A percentile compares a stretch with the other conserved stretches of the same genome.
These are phyloP conservation scores for Anticlea derivata DNA, from an alignment of 2,888 invertebrate species.

Conservation along the genomic window DNA sequence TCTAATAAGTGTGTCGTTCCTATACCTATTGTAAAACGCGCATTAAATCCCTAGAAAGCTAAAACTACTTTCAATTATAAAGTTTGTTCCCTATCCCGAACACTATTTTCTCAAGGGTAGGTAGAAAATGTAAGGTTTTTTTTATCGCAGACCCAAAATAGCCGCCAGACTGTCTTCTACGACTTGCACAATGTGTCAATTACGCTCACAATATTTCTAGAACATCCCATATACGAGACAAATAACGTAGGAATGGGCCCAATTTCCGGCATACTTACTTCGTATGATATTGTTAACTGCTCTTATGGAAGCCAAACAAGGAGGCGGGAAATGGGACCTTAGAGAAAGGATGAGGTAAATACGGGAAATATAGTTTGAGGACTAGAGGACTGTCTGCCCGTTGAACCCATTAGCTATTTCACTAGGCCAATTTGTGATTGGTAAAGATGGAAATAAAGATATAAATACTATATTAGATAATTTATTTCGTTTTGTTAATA, in stretches of 20 bases:
- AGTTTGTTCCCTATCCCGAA: too few species aligned
- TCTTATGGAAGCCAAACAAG: constrained; percentile 56
- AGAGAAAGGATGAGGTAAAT: constrained; percentile 44
- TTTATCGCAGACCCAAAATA: not conserved
- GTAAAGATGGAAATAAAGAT: not conserved
- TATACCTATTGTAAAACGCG: too few species aligned
- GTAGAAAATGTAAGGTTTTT: too few species aligned
- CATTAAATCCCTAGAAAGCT: too few species aligned
- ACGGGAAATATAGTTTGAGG: not conserved
- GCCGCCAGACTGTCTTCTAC: not conserved
- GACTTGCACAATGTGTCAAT: constrained; percentile 27
- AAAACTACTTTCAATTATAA: too few species aligned
- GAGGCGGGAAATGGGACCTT: constrained; percentile 43
- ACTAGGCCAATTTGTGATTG: not conserved
- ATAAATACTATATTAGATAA: too few species aligned
- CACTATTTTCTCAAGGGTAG: too few species aligned
- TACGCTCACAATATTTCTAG: constrained; percentile 43
- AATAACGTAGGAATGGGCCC: constrained; percentile 45
- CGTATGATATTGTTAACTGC: constrained; percentile 45
- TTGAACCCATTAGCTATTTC: not conserved
- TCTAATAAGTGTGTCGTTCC: too few species aligned
- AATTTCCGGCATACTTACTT: constrained; percentile 41
- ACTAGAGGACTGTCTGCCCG: not conserved
- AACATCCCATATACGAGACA: constrained; percentile 37
- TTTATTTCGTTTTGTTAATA: too few species aligned